Conservation (phyloP, 2,113 vertebrate genomes). For the Chamaetylas fuelleborni region DNA sequence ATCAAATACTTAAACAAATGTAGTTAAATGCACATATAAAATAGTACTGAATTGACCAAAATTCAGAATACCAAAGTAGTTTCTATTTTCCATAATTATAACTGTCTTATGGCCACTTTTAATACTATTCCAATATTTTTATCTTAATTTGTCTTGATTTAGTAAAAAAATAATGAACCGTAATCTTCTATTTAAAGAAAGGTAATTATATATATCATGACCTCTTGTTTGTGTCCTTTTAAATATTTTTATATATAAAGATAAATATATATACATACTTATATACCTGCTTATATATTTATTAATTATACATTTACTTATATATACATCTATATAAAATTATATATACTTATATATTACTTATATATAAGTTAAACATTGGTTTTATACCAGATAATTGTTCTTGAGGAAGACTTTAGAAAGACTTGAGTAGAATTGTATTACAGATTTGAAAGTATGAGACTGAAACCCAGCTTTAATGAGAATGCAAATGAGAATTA, state of each 20-base stretch:
- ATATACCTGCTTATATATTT: background rate
- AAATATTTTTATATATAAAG: background rate
- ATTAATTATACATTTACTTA: background rate
- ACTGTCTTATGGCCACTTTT: background rate
- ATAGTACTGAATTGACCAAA: background rate
- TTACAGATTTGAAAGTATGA: conserved; percentile 43
- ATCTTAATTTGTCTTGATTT: background rate
- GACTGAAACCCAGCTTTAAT: conserved; percentile 58
- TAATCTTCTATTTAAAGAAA: background rate
- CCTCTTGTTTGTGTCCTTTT: background rate
- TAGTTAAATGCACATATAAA: background rate
- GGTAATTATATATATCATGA: conserved; percentile 10
- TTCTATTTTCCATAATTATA: background rate
- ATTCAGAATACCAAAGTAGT: background rate
- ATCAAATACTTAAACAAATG: background rate
- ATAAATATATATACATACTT: background rate
- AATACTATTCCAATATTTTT: background rate
- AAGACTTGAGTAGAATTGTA: background rate
- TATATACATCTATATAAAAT: background rate
- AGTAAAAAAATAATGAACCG: background rate
- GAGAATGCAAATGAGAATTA: conserved; percentile 62
- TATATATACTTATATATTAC: background rate
- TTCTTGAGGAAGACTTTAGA: conserved; percentile 39
- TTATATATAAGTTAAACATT: background rate
- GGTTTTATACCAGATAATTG: conserved; percentile 55